Evolutionary conservation across 1,140 invertebrate genomes (phyloP).

Genomic region (Bombus sibiricus): DNA sequence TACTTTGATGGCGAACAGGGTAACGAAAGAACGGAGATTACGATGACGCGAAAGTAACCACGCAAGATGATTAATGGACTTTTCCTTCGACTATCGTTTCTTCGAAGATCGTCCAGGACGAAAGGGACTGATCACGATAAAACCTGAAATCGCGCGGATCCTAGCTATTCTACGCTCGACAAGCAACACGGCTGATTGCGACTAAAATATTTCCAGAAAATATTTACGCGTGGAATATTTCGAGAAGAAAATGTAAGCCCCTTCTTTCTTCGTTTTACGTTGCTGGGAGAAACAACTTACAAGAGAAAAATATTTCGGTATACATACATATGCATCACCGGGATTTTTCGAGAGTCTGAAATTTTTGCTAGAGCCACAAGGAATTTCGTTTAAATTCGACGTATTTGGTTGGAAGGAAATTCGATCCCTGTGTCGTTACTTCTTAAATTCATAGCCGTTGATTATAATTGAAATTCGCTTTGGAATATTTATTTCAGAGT

Average conservation of each 20-base stretch:
- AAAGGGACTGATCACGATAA: background rate
- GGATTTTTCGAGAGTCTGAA: too few species aligned
- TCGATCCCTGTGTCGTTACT: background rate
- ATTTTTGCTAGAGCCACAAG: background rate
- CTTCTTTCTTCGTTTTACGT: background rate
- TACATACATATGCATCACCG: background rate
- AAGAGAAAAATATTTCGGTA: background rate
- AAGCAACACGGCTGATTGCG: background rate
- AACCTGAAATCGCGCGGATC: background rate
- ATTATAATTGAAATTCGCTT: too few species aligned
- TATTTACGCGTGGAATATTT: background rate
- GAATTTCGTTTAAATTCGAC: background rate
- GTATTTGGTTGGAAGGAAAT: background rate
- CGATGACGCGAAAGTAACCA: slow-evolving; percentile 64
- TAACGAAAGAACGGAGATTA: slow-evolving; percentile 25
- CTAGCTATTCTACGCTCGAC: too few species aligned
- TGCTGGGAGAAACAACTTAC: background rate
- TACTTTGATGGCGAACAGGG: slow-evolving; percentile 7
- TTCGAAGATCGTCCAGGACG: background rate
- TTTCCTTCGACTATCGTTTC: slow-evolving; percentile 16
- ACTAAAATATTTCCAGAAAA: background rate
- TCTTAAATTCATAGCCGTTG: too few species aligned
- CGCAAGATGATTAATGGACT: slow-evolving; percentile 72
- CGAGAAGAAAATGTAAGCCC: background rate
- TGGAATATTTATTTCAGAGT: too few species aligned